Evolutionary conservation across 2,113 vertebrate species (phyloP).

Genomic region (Hymenochirus boettgeri): DNA sequence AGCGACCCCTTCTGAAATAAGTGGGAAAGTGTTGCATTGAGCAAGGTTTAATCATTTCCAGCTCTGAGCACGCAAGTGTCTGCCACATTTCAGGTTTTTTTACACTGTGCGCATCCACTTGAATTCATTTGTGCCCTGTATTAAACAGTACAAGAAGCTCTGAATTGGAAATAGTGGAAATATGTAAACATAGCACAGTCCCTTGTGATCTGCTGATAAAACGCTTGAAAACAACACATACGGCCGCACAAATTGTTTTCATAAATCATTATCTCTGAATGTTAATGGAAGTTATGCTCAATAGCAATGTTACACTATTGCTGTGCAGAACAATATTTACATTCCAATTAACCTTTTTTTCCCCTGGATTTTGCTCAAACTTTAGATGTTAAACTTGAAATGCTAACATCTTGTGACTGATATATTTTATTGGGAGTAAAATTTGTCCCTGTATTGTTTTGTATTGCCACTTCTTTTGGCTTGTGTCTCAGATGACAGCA

Average conservation of each 20-base stretch:
- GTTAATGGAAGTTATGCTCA: too few relatives aligned
- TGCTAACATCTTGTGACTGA: too few relatives aligned
- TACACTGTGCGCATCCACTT: too few relatives aligned
- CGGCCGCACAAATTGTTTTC: too few relatives aligned
- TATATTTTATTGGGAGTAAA: background rate
- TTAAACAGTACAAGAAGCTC: background rate
- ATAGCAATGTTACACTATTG: too few relatives aligned
- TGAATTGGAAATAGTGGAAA: background rate
- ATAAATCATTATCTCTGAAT: too few relatives aligned
- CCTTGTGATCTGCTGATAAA: background rate
- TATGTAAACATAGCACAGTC: constrained; percentile 1
- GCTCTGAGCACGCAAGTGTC: background rate
- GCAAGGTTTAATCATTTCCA: background rate
- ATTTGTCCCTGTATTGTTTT: background rate
- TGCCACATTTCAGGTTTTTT: too few relatives aligned
- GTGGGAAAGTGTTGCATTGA: background rate
- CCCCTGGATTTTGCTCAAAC: background rate
- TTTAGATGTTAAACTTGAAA: background rate
- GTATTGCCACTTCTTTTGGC: background rate
- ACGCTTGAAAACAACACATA: background rate
- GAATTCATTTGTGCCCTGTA: background rate
- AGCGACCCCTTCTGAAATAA: background rate
- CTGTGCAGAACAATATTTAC: background rate
- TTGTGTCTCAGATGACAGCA: constrained; percentile 1
- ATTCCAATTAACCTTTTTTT: background rate